These are phyloP conservation scores for Scaptomyza flava DNA, from an alignment of 2,888 invertebrate species.

Conservation along the genomic window DNA sequence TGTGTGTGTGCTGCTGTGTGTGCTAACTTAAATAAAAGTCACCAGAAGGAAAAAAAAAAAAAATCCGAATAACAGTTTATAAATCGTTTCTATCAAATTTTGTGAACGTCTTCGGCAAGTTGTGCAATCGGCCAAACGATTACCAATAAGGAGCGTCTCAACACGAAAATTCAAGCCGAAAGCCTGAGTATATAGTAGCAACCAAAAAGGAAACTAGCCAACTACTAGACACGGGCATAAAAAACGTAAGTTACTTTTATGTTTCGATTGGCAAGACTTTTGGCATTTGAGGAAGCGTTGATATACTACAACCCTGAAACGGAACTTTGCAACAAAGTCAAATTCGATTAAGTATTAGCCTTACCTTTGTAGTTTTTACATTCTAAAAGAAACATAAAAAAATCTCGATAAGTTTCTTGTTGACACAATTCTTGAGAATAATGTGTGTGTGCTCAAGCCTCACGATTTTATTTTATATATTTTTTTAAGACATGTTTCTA, in stretches of 20 bases:
- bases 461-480: too few species aligned
- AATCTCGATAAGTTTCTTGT: conserved; percentile 36
- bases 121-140: conserved; percentile 57
- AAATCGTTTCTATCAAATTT: conserved; percentile 39
- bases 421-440: conserved; percentile 37
- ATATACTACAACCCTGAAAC: conserved; percentile 24
- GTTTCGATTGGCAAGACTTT: conserved; percentile 33
- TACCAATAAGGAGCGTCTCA: conserved; percentile 54
- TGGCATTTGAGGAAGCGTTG: conserved; percentile 60
- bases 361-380: conserved; percentile 48
- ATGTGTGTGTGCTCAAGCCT: conserved; percentile 37
- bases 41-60: conserved; percentile 5
- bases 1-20: conserved; percentile 48
- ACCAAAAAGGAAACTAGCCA: conserved; percentile 62
- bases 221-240: conserved; percentile 30
- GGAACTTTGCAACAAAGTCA: conserved; percentile 29
- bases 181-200: conserved; percentile 26
- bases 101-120: conserved; percentile 43
- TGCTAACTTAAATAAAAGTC: conserved; percentile 14
- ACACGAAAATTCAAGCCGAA: conserved; percentile 28
- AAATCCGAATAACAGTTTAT: not conserved
- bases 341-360: conserved; percentile 15
- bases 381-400: conserved; percentile 49
- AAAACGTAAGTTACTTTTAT: conserved; percentile 55
- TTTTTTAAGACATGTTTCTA: conserved; percentile 67